Base-by-base conservation (phyloP, 2,888 invertebrate species). In the Allacma fusca region DNA sequence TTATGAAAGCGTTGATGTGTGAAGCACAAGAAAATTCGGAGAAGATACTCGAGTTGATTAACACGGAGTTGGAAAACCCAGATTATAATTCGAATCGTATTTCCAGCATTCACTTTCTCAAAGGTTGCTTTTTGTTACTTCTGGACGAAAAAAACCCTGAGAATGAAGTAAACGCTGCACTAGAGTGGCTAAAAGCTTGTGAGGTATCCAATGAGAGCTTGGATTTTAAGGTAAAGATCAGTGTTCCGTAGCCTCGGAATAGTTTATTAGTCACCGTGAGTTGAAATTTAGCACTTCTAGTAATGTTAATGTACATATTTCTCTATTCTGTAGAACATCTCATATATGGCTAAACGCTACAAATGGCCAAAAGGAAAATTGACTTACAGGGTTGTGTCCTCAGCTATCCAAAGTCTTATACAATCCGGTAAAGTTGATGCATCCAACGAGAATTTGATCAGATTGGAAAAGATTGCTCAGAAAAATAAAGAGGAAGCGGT, bases 171-270 rank as follows among this genome's bases (percentile, higher is more conserved):
- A 28, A 26, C 26, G 71, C 59, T 19, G 71, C 71, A 9, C 4
- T 71, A n/a, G 57, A 50, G 26, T 71, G 71, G 71, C 24, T 71
- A 1, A 57, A 71, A 57, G 57, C 71, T 1, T 71, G 71, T 26
- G 71, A 71, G 28, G n/a, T 71, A 0, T 16, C 50, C 7, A 71
- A 29, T 5, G 71, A 71, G 1, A 44, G 50, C n/a, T n/a, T 71
- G 12, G 29, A 71, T 57, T 71, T 71, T 19, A 29, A 57, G 19
- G 71, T 71, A 59, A 71, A 9, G 19, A 21, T n/a, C 16, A 29
- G 1, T 29, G 28, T 67, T 29, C 16, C 13, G 19, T 34, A n/a
- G n/a, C n/a, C n/a, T n/a, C n/a, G n/a, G n/a, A n/a, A n/a, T n/a
- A n/a, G n/a, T n/a, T n/a, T n/a, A n/a, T n/a, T n/a, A n/a, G n/a